These are phyloP conservation scores for Ibidorhyncha struthersii DNA, from an alignment of 2,113 vertebrate genomes.

Conservation along the genomic window DNA sequence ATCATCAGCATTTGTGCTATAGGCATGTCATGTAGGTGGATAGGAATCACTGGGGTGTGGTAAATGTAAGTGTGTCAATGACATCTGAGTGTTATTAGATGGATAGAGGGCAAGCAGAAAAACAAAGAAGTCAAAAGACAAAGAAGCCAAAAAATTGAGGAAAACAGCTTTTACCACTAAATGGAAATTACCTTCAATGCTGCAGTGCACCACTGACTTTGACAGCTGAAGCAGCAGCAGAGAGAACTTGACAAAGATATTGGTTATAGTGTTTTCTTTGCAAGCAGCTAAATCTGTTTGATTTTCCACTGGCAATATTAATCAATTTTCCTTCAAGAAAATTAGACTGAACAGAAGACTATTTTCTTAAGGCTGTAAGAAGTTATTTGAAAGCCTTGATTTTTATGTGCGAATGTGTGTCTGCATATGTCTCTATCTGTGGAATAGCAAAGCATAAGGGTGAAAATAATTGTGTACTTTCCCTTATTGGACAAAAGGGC, in stretches of 20 bases:
- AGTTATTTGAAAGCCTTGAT: slow-evolving; percentile 41
- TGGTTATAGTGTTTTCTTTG: slow-evolving; percentile 42
- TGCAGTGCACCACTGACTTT: slow-evolving; percentile 79
- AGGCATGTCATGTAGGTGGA: slow-evolving; percentile 54
- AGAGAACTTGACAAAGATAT: slow-evolving; percentile 70
- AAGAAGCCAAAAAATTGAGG: slow-evolving; percentile 67
- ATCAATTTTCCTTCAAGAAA: slow-evolving; percentile 47
- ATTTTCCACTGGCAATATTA: slow-evolving; percentile 68
- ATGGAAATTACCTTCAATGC: slow-evolving; percentile 79
- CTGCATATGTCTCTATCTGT: not conserved
- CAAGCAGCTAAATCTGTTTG: slow-evolving; percentile 57
- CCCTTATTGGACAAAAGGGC: not conserved
- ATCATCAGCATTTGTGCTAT: slow-evolving; percentile 53
- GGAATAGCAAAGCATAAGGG: not conserved
- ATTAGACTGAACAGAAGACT: slow-evolving; percentile 2
- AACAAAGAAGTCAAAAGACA: slow-evolving; percentile 65
- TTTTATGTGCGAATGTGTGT: not conserved
- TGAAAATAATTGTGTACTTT: not conserved
- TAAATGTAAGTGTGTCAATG: slow-evolving; percentile 60
- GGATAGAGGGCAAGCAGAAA: slow-evolving; percentile 64
- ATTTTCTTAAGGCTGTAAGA: slow-evolving; percentile 41
- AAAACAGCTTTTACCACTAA: slow-evolving; percentile 72
- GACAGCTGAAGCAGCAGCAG: slow-evolving; percentile 72
- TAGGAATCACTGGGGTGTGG: slow-evolving; percentile 59
- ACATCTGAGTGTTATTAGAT: slow-evolving; percentile 66